Base-by-base conservation (phyloP, 2,888 invertebrate species). In the Tenthredo distinguenda region DNA sequence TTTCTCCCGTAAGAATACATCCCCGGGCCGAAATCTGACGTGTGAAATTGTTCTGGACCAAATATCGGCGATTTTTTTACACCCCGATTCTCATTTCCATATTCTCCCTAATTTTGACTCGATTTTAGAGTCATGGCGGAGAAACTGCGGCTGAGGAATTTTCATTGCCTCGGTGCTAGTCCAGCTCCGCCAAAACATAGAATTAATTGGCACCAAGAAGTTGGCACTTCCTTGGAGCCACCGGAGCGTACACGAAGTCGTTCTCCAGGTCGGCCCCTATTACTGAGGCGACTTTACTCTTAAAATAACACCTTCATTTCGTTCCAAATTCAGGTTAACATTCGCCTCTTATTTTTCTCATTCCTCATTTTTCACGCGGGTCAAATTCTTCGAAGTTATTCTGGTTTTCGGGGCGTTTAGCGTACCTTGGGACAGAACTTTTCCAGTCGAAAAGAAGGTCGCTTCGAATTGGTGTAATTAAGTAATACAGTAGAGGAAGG, bases 171-270 rank as follows among this genome's bases (percentile, higher is more conserved):
- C 21, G 15, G 21, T 21, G 47, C 40, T 43, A 26, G 74, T 74
- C 6, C 55, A 31, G 65, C 15, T 40, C 10, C 15, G 31, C 40
- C 26, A 76, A 84, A 84, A 37, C 40, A 21, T 84, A 40, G 58
- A 84, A 84, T 76, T 74, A 84, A 84, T 84, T 76, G 84, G 76
- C 84, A 76, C 37, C 37, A 6, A 34, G 65, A 65, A 34, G 77
- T 55, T 77, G 77, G 77, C 77, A 55, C 50, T 77, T 77, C 77
- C 77, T 77, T 31, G 7, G 50, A 26, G n/a, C 50, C 55, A n/a
- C 31, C 77, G 34, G 21, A 72, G 21, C 76, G 40, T n/a, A 47
- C 21, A 6, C 47, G 26, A 76, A 76, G 43, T 77, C 26, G 77
- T 77, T 77, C 50, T 55, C 77, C 77, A 77, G 77, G 77, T 77